Base-by-base conservation (phyloP, 1,140 invertebrate species). In the Leptinotarsa undecemlineata region DNA sequence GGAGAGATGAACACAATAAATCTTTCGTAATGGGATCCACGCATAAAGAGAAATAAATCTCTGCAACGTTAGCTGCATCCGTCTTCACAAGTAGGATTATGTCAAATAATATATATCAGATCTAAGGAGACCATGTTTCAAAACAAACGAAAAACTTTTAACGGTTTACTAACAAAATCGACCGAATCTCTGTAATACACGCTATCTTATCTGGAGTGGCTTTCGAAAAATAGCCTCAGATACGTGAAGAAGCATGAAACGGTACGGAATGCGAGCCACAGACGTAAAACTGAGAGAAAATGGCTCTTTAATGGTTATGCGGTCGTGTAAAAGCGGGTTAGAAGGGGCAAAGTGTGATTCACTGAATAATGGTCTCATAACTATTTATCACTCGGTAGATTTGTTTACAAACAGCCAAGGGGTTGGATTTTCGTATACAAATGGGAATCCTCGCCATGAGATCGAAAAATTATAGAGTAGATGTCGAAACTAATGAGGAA, bases 261-360 rank as follows among this genome's bases (percentile, higher is more conserved):
- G 76, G 76, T 74, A 72, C 21, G 23, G 61, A 64, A 72, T 61
- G 23, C 14, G 51, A 33, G 57, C n/a, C 71, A 47, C 13, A 21
- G 47, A 72, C 73, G 76, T 74, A 77, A 77, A 77, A 73, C 76
- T 73, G 64, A 63, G 73, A 72, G 76, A 69, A 77, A 77, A 77
- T 73, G 68, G 76, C 73, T 74, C 62, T 77, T 77, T 77, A 74
- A 77, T 77, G 76, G 73, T 77, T 77, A 77, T 77, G 73, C 57
- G 70, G 73, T 68, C 69, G 70, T 77, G 72, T 77, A 68, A 74
- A 74, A 67, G 67, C 60, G 67, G 63, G 68, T 60, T 61, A 73
- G 62, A 74, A 74, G 72, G 76, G 76, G 68, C 72, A 68, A 71
- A 76, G 70, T 73, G 75, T 74, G 72, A 74, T 77, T 74, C 64